Base-by-base conservation (phyloP, 2,888 invertebrate genomes). In the Alcis repandata region DNA sequence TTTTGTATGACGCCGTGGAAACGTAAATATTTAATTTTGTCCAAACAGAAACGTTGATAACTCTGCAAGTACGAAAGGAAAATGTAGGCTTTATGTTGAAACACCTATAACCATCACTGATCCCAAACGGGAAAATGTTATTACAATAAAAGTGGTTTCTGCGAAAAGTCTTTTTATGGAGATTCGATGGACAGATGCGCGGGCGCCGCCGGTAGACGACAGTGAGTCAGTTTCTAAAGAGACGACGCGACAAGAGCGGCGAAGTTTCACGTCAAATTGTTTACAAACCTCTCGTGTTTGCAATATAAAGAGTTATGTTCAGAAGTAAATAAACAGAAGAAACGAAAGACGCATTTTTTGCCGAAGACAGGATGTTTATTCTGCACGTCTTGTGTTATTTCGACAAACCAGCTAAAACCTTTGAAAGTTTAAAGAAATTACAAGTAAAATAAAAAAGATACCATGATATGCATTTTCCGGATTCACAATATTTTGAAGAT, bases 81-180 rank as follows among this genome's bases (percentile, higher is more conserved):
- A 32, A n/a, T 27, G 36, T 36, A 53, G 38, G 13, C 10, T 36
- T 19, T 27, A 10, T 40, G 40, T 11, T 54, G 51, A 32, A 59
- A 45, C 10, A 32, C 9, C 17, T 10, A 11, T 60, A 27, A 49
- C 48, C 40, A 17, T n/a, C 20, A 36, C 48, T 20, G 10, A 19
- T 20, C 7, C n/a, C 46, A 33, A 63, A 56, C 51, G 57, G 33
- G 17, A 33, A 41, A 46, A 52, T 51, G 49, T 63, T 53, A 53
- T 54, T 56, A 51, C 53, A 43, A 58, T 59, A 56, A 70, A 66
- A 69, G 70, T 63, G 56, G 56, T 48, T 69, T 71, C 69, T 70
- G 75, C 67, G 59, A 63, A 73, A 76, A 70, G 63, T 64, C 87
- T 87, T 83, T 84, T 88, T 79, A 86, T 83, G 88, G 89, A 65